phyloP scores from a whole-genome alignment of 2,113 vertebrate genomes.

The Bettongia penicillata region DNA sequence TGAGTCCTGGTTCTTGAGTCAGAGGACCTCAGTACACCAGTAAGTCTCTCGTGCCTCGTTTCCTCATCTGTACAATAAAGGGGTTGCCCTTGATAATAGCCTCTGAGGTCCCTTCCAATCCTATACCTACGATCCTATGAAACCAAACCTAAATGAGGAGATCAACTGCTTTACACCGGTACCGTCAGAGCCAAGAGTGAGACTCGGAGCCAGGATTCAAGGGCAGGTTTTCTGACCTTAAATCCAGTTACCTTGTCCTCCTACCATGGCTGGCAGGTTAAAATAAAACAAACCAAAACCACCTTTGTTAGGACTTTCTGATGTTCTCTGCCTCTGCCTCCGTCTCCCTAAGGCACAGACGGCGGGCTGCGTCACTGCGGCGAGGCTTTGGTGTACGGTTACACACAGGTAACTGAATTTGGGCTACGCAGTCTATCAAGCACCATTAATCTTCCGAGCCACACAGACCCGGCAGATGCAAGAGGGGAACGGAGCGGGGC shows the following conservation, averaged over 20 bases:
- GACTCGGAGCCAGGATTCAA: not conserved
- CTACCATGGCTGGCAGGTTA: not conserved
- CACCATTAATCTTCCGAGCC: not conserved
- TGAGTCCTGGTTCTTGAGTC: not conserved
- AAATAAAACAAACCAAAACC: not conserved
- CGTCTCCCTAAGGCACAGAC: not conserved
- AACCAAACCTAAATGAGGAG: not conserved
- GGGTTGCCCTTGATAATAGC: not conserved
- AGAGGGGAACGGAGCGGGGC: not conserved
- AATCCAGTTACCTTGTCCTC: not conserved
- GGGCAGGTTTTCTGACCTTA: too few species aligned
- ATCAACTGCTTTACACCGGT: not conserved
- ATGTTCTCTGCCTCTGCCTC: not conserved
- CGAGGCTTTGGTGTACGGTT: not conserved
- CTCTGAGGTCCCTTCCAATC: not conserved
- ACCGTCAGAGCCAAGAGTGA: not conserved
- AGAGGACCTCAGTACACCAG: not conserved
- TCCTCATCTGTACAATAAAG: not conserved
- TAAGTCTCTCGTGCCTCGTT: not conserved
- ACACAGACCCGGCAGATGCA: accelerated
- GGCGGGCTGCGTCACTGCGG: not conserved
- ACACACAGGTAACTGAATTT: not conserved
- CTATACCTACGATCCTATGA: not conserved
- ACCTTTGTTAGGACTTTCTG: not conserved
- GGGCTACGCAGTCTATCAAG: not conserved